phyloP scores from a whole-genome alignment of 2,797 vertebrate species.

The Sebastes kiyomatsui region DNA sequence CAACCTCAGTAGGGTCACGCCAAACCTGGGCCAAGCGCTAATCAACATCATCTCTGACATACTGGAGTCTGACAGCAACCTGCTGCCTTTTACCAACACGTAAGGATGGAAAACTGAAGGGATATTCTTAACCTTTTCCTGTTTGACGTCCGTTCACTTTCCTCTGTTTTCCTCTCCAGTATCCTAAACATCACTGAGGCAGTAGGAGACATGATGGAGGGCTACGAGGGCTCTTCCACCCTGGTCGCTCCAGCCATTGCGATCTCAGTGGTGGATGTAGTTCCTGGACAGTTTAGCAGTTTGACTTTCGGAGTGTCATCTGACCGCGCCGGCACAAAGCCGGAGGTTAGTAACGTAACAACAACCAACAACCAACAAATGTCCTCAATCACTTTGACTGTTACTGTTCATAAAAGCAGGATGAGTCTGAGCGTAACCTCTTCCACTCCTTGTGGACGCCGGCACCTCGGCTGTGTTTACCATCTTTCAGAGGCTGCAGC shows the following conservation, averaged over 20 bases:
- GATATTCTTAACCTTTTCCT: too few relatives aligned
- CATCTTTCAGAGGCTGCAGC: too few relatives aligned
- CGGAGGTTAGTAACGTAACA: slow-evolving; percentile 78
- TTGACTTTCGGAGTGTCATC: slow-evolving; percentile 86
- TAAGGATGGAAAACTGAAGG: slow-evolving; percentile 64
- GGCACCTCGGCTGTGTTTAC: too few relatives aligned
- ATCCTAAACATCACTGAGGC: slow-evolving; percentile 86
- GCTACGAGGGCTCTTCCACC: slow-evolving; percentile 71
- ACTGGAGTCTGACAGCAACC: slow-evolving; percentile 76
- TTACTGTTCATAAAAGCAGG: neutral
- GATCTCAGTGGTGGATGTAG: slow-evolving; percentile 79
- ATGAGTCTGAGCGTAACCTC: neutral
- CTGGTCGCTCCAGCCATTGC: slow-evolving; percentile 77
- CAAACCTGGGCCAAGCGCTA: slow-evolving; percentile 74
- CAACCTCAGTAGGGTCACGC: slow-evolving; percentile 71
- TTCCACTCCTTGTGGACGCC: too few relatives aligned
- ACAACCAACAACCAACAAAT: neutral
- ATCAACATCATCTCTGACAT: slow-evolving; percentile 84
- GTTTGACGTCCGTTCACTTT: neutral
- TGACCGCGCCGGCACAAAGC: slow-evolving; percentile 58
- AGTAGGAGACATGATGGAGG: slow-evolving; percentile 84
- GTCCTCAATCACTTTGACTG: neutral
- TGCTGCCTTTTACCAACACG: slow-evolving; percentile 83
- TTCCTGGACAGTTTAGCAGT: slow-evolving; percentile 74
- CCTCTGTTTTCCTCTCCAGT: slow-evolving; percentile 66